Conservation (phyloP, 1,140 invertebrate species). For the Drosophila varians region DNA sequence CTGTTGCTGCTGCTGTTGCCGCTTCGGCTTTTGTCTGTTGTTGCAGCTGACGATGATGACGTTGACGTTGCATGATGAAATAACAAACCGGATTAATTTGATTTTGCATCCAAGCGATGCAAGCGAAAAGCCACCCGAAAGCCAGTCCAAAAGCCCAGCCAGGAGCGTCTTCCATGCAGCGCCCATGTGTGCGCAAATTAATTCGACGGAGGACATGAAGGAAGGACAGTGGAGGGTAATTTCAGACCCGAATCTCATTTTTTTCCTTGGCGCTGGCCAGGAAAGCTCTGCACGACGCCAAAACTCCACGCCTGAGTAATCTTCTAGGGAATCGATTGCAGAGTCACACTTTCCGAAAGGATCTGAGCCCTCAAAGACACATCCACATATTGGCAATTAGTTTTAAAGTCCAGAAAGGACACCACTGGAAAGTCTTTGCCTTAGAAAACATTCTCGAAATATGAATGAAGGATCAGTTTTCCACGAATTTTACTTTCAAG, state of each 20-base stretch:
- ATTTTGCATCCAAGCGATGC: conserved; percentile 52
- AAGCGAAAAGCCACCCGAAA: background rate
- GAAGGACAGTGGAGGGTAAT: conserved; percentile 40
- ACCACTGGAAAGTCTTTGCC: too few relatives aligned
- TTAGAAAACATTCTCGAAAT: background rate
- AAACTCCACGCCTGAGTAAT: conserved; percentile 30
- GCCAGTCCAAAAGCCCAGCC: background rate
- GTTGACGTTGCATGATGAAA: conserved; percentile 81
- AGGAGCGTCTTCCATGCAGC: background rate
- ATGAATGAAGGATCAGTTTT: too few relatives aligned
- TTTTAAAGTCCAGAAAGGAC: too few relatives aligned
- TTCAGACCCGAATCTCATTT: conserved; percentile 23
- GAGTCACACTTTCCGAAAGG: conserved; percentile 13
- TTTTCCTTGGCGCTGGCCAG: background rate
- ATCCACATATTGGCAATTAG: too few relatives aligned
- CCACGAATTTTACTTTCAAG: background rate
- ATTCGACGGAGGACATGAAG: too few relatives aligned
- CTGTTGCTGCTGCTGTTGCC: conserved; percentile 32
- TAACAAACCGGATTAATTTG: conserved; percentile 82
- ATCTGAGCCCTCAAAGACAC: too few relatives aligned
- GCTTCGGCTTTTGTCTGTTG: conserved; percentile 71
- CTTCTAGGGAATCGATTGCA: background rate
- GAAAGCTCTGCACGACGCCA: conserved; percentile 7
- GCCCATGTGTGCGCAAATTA: conserved; percentile 47
- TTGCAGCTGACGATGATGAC: conserved; percentile 80